A percentile compares a stretch with the other conserved stretches of the same genome.
Conservation (phyloP, 1,140 invertebrate species). For the Sinella curviseta region DNA sequence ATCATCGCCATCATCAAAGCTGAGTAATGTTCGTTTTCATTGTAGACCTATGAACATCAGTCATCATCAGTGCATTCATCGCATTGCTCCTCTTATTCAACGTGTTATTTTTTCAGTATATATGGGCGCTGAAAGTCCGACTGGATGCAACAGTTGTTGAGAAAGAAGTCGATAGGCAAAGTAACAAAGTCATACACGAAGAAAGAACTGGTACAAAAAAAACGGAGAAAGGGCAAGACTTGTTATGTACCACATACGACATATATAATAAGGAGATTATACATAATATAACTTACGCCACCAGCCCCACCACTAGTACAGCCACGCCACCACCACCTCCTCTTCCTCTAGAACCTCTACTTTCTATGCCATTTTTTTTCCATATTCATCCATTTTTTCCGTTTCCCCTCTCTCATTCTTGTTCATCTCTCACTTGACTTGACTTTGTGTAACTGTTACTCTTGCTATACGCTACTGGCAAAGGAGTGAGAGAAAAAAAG, state of each 20-base stretch:
- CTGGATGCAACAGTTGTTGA: conserved; percentile 17
- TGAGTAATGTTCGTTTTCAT: no score
- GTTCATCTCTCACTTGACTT: background rate
- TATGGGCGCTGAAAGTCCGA: background rate
- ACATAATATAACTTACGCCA: background rate
- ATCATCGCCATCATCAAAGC: no score
- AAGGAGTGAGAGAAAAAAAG: background rate
- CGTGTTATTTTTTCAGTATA: no score
- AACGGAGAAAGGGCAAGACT: background rate
- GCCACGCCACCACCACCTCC: background rate
- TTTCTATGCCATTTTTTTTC: background rate
- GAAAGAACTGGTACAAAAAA: background rate
- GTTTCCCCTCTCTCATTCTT: background rate
- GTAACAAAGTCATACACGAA: background rate
- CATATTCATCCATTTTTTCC: background rate
- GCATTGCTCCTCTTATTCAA: no score
- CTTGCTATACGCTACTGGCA: background rate
- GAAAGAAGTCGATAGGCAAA: background rate
- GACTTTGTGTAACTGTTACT: background rate
- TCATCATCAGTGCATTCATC: no score
- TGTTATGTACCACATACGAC: background rate
- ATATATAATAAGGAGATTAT: background rate
- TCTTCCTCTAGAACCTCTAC: no score
- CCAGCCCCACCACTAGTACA: background rate
- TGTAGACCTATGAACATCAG: no score